Evolutionary conservation across 2,888 invertebrate species (phyloP).

Genomic region (Eristalis arbustorum): DNA sequence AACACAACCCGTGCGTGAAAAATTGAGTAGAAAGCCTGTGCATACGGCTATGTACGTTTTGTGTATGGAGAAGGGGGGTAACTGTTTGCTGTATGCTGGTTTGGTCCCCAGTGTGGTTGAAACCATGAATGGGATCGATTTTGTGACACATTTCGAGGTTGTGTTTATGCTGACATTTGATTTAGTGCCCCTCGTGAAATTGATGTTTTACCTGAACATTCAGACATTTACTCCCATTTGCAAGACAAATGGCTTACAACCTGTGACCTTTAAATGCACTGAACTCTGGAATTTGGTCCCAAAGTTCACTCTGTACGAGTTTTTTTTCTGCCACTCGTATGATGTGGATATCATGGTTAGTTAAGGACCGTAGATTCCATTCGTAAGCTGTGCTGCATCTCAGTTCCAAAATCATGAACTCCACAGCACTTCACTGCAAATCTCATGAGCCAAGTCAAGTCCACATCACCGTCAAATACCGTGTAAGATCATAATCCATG

Average conservation of each 20-base stretch:
- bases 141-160: background rate
- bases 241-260: background rate
- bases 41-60: background rate
- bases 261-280: background rate
- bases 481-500: background rate
- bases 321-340: too few relatives aligned
- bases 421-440: background rate
- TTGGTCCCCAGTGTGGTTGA: background rate
- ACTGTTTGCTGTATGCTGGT: background rate
- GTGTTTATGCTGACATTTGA: background rate
- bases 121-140: background rate
- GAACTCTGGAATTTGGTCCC: background rate
- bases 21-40: background rate
- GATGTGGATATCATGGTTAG: too few relatives aligned
- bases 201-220: background rate
- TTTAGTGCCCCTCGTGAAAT: background rate
- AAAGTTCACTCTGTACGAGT: too few relatives aligned
- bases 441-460: background rate
- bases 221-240: background rate
- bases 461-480: background rate
- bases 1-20: background rate
- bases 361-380: too few relatives aligned
- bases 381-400: too few relatives aligned
- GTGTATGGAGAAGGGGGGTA: background rate
- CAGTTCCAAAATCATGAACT: background rate